phyloP scores from a whole-genome alignment of 2,888 invertebrate species.

The Pterobdella sp. region DNA sequence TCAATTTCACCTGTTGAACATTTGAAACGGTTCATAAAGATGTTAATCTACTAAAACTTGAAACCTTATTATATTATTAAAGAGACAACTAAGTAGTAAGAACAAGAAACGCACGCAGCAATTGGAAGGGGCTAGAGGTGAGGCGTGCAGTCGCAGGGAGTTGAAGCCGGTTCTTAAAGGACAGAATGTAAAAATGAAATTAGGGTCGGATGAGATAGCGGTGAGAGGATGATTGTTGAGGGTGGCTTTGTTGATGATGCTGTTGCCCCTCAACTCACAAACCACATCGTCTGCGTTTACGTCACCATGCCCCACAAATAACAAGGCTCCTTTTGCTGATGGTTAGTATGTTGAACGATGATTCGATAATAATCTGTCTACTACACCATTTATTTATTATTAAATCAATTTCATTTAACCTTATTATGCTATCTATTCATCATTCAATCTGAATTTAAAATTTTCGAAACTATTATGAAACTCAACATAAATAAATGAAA shows the following conservation, averaged over 20 bases:
- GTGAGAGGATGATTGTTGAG: constrained; percentile 45
- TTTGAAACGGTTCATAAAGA: neutral
- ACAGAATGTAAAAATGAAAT: constrained; percentile 48
- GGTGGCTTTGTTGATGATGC: constrained; percentile 44
- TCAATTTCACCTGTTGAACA: constrained; percentile 6
- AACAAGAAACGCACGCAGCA: constrained; percentile 23
- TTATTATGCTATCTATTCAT: too few relatives aligned
- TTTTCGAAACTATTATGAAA: too few relatives aligned
- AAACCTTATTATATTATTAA: neutral
- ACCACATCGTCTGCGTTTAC: constrained; percentile 44
- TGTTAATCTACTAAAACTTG: too few relatives aligned
- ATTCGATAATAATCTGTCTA: too few relatives aligned
- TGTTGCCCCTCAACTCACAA: constrained; percentile 48
- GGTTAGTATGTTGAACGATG: too few relatives aligned
- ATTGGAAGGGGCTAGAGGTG: constrained; percentile 25
- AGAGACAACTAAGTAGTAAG: neutral
- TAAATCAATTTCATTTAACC: too few relatives aligned
- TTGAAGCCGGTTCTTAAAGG: constrained; percentile 47
- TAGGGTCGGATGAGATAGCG: constrained; percentile 47
- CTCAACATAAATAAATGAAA: too few relatives aligned
- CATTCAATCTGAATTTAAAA: too few relatives aligned
- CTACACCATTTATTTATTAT: too few relatives aligned
- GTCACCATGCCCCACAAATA: constrained; percentile 49
- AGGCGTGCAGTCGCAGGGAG: constrained; percentile 44
- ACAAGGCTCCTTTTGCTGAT: constrained; percentile 42